Evolutionary conservation across 2,797 vertebrate genomes (phyloP), one percentile per base, ranked within the genome.

Genomic region (Pteropus rufus): DNA sequence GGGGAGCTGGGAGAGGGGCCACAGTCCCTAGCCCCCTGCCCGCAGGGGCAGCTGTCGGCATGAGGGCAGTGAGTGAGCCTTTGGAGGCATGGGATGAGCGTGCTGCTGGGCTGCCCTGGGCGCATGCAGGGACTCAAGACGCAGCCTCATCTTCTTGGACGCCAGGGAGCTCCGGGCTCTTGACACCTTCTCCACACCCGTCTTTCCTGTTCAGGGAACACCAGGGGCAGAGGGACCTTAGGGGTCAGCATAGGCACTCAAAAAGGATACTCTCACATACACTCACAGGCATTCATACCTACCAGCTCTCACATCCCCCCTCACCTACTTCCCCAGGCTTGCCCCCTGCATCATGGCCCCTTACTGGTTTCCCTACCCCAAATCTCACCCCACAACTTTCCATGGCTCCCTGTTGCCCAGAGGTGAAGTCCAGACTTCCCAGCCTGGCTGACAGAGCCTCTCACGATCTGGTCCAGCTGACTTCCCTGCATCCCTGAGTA

Each of bases 81-180:
- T 94, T 96, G 98, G 96, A 97, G 95, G 97, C 72, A 91, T 80
- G 23, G 98, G 92, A 97, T 97, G 97, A 96, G 95, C 89, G 93
- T 41, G 76, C 49, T 97, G 84, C 93, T 0, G 2, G 93, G 83
- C 26, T 60, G 97, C 96, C 97, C 46, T 41, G n/a, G 23, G 82
- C 46, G 15, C 95, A 97, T 39, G 49, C 39, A 36, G 64, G 41
- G 92, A 70, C 95, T 98, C 99, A 99, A 89, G 98, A 98, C 0
- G 99, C 98, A 16, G 99, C 98, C 97, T 99, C 99, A 0, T 99
- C 99, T 96, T 99, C 99, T 62, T 99, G 98, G 94, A 99, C 99
- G 7, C 99, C 99, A 3, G 99, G 99, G 94, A 99, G 99, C 97
- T 99, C 99, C 0, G 98, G 98, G 92, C 99, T 99, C 98, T 99